These are phyloP conservation scores for Noctua janthe DNA, from an alignment of 2,888 invertebrate species.

Conservation along the genomic window DNA sequence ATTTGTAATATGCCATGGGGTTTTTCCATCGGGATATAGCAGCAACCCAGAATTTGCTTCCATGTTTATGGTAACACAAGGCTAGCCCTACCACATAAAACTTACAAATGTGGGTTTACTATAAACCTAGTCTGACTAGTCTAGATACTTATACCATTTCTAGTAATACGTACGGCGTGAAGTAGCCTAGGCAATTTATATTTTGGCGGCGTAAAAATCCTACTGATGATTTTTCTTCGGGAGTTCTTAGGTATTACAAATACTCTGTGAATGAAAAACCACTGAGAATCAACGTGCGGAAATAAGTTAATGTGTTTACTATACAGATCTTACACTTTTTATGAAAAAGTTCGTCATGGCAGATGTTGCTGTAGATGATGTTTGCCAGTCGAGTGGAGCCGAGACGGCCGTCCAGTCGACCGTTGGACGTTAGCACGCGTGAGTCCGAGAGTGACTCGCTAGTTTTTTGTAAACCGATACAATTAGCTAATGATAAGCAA, in stretches of 20 bases:
- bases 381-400: constrained; percentile 29
- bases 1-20: background rate
- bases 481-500: constrained; percentile 11
- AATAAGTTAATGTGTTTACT: background rate
- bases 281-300: background rate
- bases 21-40: background rate
- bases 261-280: background rate
- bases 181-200: background rate
- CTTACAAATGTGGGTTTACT: background rate
- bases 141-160: background rate
- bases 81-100: background rate
- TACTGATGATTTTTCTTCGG: background rate
- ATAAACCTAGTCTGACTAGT: background rate
- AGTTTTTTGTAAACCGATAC: constrained; percentile 15
- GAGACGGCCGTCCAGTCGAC: constrained; percentile 7
- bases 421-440: constrained; percentile 24
- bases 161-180: background rate
- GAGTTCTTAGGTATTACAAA: background rate
- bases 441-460: constrained; percentile 17
- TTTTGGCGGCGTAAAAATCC: background rate
- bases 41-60: background rate
- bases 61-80: background rate
- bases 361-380: constrained; percentile 8
- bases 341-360: background rate
- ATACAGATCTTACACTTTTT: background rate